Percentiles rank a stretch among this genome's conserved stretches.
phyloP scores from a whole-genome alignment of 2,113 vertebrate species.

The Lipophrys pholis region DNA sequence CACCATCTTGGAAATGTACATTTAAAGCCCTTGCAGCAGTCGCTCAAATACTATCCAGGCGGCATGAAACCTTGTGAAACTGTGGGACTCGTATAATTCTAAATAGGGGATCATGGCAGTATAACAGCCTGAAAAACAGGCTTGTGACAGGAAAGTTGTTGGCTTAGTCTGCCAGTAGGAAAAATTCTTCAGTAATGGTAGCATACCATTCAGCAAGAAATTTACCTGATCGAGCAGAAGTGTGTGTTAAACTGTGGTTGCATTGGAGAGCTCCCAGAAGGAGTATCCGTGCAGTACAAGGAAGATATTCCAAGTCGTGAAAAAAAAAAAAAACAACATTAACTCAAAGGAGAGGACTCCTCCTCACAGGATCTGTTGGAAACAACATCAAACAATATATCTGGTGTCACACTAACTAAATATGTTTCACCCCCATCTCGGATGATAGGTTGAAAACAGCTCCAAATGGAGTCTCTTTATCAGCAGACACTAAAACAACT shows the following conservation, averaged over 20 bases:
- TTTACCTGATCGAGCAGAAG: slow-evolving; percentile 29
- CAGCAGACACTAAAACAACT: slow-evolving; percentile 61
- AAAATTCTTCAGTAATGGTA: slow-evolving; percentile 34
- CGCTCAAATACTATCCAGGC: slow-evolving; percentile 55
- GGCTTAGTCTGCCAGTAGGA: slow-evolving; percentile 28
- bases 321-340: no score
- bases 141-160: slow-evolving; percentile 45
- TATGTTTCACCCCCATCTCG: slow-evolving; percentile 32
- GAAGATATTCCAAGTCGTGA: background rate
- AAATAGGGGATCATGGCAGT: slow-evolving; percentile 48
- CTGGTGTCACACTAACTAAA: slow-evolving; percentile 17
- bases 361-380: slow-evolving; percentile 8
- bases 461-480: slow-evolving; percentile 61
- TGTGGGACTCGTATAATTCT: slow-evolving; percentile 56
- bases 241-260: slow-evolving; percentile 1
- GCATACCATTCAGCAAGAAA: slow-evolving; percentile 27
- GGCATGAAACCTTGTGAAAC: slow-evolving; percentile 56
- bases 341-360: slow-evolving; percentile 3
- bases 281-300: slow-evolving; percentile 8
- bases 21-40: slow-evolving; percentile 44
- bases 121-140: slow-evolving; percentile 40
- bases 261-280: slow-evolving; percentile 10
- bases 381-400: slow-evolving; percentile 40
- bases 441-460: slow-evolving; percentile 65
- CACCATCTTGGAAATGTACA: slow-evolving; percentile 50